Base-by-base conservation (phyloP, 2,797 vertebrate genomes). In the Labroides dimidiatus region DNA sequence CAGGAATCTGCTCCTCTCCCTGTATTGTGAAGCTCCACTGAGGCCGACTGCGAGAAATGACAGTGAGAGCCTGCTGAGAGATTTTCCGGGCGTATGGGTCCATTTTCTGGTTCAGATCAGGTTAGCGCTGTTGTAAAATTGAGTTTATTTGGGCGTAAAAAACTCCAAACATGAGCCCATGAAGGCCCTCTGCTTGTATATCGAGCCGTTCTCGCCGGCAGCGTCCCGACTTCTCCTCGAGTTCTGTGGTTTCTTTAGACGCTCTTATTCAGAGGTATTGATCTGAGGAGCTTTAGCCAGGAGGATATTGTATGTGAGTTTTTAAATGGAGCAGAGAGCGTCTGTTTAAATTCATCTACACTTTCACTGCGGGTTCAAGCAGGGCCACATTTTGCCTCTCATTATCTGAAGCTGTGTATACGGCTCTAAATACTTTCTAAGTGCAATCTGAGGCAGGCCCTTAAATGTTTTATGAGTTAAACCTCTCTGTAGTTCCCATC, bases 91-190 rank as follows among this genome's bases (percentile, higher is more conserved):
- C 70, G n/a, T 71, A 59, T 86, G 81, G 86, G 24, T 90, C 88
- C 86, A 89, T 91, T 89, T 90, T 92, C 88, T 88, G 88, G 78
- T 89, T 89, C 82, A 90, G 84, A 87, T 91, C 89, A 84, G 85
- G 85, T 87, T 86, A 85, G 88, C 52, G 65, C 79, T 69, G 77
- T 87, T 79, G 77, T 87, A 86, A 89, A 87, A 90, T 91, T 87
- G 82, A 84, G 85, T 89, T 84, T 74, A 86, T 91, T 88, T 91
- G 82, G 87, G 84, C 84, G 82, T 90, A 85, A 91, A 49, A 89
- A 84, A 77, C 73, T 84, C 76, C 77, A 81, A 88, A 88, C 87
- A 88, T 60, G 75, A 85, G 84, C 70, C 49, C 4, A n/a, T 61
- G 75, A 84, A 72, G 78, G 68, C 72, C 76, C 72, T 75, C 70